Evolutionary conservation across 2,113 vertebrate genomes (phyloP).

Genomic region (Circaetus gallicus): DNA sequence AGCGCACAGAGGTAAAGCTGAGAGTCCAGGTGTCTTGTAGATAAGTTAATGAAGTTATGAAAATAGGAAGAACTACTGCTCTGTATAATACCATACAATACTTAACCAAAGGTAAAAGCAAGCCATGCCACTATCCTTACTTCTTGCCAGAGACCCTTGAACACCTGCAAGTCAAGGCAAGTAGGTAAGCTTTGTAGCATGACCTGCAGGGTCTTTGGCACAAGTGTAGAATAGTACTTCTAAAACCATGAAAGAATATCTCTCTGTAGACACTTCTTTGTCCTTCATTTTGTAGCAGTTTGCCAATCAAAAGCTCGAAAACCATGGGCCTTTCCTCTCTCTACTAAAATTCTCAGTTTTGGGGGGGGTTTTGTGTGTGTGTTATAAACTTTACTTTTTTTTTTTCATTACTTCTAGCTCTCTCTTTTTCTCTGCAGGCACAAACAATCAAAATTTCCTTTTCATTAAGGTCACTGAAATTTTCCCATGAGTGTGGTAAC

Average conservation of each 20-base stretch:
- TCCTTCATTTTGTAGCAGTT: neutral
- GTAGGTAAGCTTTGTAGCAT: neutral
- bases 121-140: neutral
- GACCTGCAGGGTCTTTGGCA: neutral
- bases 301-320: neutral
- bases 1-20: neutral
- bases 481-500: neutral
- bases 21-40: neutral
- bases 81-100: neutral
- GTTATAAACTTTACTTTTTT: neutral
- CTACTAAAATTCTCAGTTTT: neutral
- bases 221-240: neutral
- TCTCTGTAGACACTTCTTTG: neutral
- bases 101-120: neutral
- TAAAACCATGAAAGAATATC: neutral
- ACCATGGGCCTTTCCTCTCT: neutral
- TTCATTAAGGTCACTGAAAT: neutral
- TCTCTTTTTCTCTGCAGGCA: neutral
- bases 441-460: neutral
- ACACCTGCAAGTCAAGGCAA: neutral
- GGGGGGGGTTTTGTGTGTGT: neutral
- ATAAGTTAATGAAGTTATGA: neutral
- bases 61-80: neutral
- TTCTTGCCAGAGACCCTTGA: neutral
- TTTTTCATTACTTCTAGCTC: neutral